phyloP scores from a whole-genome alignment of 1,140 invertebrate genomes.

The Cotesia vestalis region DNA sequence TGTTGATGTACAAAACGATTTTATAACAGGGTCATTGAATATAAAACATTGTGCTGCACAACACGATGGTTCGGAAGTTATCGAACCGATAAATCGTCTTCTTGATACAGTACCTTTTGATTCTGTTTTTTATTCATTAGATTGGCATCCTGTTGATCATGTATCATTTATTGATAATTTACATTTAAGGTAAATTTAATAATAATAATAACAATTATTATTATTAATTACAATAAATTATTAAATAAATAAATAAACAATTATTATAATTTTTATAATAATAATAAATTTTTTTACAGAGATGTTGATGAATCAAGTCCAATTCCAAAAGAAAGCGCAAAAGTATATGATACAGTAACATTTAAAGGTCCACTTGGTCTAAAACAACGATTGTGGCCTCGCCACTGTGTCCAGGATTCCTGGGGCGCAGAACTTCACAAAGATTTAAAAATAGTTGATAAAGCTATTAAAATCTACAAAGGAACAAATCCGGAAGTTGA shows the following conservation, averaged over 20 bases:
- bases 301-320: conserved; percentile 56
- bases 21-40: conserved; percentile 93
- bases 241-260: background rate
- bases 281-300: conserved; percentile 43
- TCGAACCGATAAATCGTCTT: conserved; percentile 91
- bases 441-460: conserved; percentile 82
- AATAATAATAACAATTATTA: conserved; percentile 20
- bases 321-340: conserved; percentile 73
- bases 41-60: conserved; percentile 92
- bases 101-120: conserved; percentile 88
- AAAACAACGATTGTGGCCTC: conserved; percentile 91
- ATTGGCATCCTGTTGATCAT: conserved; percentile 97
- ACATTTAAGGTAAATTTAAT: conserved; percentile 57
- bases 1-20: conserved; percentile 98
- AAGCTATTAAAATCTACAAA: conserved; percentile 88
- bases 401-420: conserved; percentile 93
- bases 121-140: conserved; percentile 92
- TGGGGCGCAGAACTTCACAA: conserved; percentile 94
- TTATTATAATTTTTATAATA: too few relatives aligned
- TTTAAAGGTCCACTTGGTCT: conserved; percentile 86
- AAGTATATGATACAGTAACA: conserved; percentile 88
- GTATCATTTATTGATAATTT: conserved; percentile 97
- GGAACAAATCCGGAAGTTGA: conserved; percentile 95
- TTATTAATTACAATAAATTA: conserved; percentile 14
- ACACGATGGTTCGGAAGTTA: conserved; percentile 88